phyloP scores from a whole-genome alignment of 92 coral and sea anemone species.

The Meandrina meandrites region DNA sequence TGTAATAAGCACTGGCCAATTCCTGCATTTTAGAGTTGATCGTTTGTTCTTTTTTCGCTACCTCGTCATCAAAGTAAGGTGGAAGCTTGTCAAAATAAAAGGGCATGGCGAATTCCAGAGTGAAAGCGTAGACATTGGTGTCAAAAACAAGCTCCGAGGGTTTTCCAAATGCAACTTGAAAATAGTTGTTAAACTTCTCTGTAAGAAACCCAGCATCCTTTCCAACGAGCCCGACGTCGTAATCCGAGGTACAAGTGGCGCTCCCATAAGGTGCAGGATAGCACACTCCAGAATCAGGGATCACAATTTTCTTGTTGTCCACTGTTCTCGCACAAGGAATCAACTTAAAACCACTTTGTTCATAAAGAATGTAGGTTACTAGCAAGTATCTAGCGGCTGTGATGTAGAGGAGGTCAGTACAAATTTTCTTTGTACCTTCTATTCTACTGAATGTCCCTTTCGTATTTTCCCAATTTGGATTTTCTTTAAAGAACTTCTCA shows the following conservation, averaged over 20 bases:
- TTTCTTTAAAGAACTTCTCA: slow-evolving; percentile 41
- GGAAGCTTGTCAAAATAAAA: slow-evolving; percentile 47
- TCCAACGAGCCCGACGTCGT: slow-evolving; percentile 73
- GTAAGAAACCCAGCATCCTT: slow-evolving; percentile 60
- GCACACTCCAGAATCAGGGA: slow-evolving; percentile 61
- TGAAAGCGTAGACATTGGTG: slow-evolving; percentile 81
- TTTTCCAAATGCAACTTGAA: slow-evolving; percentile 60
- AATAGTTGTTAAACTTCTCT: slow-evolving; percentile 62
- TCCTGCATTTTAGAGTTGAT: slow-evolving; percentile 60
- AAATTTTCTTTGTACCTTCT: slow-evolving; percentile 24
- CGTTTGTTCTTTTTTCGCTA: slow-evolving; percentile 16
- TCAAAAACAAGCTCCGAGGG: slow-evolving; percentile 76
- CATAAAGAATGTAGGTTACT: slow-evolving; percentile 58
- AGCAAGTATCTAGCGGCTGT: slow-evolving; percentile 70
- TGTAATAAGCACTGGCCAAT: slow-evolving; percentile 54
- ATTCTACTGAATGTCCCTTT: slow-evolving; percentile 33
- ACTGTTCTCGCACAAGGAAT: slow-evolving; percentile 44
- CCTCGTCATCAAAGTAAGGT: slow-evolving; percentile 17
- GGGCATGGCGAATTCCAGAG: slow-evolving; percentile 79
- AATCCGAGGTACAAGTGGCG: slow-evolving; percentile 46
- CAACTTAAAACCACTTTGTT: slow-evolving; percentile 37
- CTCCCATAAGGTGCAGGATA: slow-evolving; percentile 68
- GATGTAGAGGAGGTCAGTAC: slow-evolving; percentile 33
- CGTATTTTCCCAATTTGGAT: slow-evolving; percentile 46
- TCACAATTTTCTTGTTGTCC: background rate